Evolutionary conservation across 1,140 invertebrate genomes (phyloP), one percentile per base, ranked within the genome.

Genomic region (Atta texana): DNA sequence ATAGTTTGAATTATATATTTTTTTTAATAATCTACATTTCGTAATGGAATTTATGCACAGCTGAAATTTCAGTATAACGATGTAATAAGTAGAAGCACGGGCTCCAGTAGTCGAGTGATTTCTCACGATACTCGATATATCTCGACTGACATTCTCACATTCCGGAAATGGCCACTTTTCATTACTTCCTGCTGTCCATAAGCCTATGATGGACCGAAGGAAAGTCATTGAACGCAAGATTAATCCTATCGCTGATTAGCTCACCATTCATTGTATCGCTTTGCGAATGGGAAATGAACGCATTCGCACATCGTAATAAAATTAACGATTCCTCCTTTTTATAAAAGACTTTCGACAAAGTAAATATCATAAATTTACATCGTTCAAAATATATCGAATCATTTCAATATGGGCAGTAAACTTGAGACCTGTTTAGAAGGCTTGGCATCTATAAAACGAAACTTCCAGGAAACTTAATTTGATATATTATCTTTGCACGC

Each of bases 121-220:
- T 89, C 66, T 75, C 74, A 66, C 57, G 87, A 28, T 55, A 53
- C 24, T 76, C 75, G 49, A 86, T 88, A 53, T 55, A 55, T 81
- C 10, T 31, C 34, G 24, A 88, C 61, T 74, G 28, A 61, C 34
- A 76, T 81, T 81, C 39, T 57, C 59, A 68, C 39, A 24, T 84
- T 84, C 87, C 87, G 88, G 88, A 89, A 89, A 82, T 10, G 59
- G 80, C 34, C 28, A 66, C 74, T 86, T 89, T 78, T 80, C 69
- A 49, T 80, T 80, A 75, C 75, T 89, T 89, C 87, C 88, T 86
- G 21, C 28, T 80, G 21, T 51, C n/a, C 28, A 69, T 69, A 59
- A 88, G 80, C 57, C 77, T 57, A 39, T 16, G 49, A 39, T 21
- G 18, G 51, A 74, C 59, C 57, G 28, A 28, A 89, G 53, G 87